These are phyloP conservation scores for Drosophila birchii DNA, from an alignment of 2,888 invertebrate species.

Conservation along the genomic window DNA sequence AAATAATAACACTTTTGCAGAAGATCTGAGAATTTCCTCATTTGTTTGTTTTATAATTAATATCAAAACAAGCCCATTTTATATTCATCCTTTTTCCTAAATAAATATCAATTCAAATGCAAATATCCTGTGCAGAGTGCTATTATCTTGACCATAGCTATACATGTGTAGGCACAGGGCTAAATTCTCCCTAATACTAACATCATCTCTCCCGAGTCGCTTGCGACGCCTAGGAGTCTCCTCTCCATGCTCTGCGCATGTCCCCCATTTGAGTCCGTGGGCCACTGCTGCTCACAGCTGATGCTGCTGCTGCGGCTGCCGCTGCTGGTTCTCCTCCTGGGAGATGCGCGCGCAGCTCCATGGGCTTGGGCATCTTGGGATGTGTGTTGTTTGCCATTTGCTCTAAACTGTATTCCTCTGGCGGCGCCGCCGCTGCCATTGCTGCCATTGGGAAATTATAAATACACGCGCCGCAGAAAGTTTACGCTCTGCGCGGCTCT, in stretches of 20 bases:
- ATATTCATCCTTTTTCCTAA: not conserved
- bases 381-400: conserved; percentile 55
- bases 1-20: conserved; percentile 1
- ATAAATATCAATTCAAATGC: not conserved
- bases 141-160: conserved; percentile 27
- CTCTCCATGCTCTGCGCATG: conserved; percentile 32
- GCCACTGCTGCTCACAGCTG: conserved; percentile 42
- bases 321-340: conserved; percentile 5
- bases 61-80: not conserved
- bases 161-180: conserved; percentile 10
- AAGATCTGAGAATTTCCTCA: not conserved
- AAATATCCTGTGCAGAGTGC: conserved; percentile 12
- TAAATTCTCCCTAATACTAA: conserved; percentile 3
- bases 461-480: conserved; percentile 58
- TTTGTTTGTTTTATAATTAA: not conserved
- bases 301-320: conserved; percentile 3
- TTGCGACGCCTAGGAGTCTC: conserved; percentile 13
- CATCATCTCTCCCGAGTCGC: not conserved
- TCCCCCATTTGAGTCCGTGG: conserved; percentile 4
- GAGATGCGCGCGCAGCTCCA: conserved; percentile 66
- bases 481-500: conserved; percentile 43
- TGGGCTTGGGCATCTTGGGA: conserved; percentile 32
- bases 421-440: conserved; percentile 6
- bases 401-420: conserved; percentile 47
- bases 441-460: conserved; percentile 68